These are phyloP conservation scores for Halcyon leucocephala DNA, from an alignment of 2,797 vertebrate species.

Conservation along the genomic window DNA sequence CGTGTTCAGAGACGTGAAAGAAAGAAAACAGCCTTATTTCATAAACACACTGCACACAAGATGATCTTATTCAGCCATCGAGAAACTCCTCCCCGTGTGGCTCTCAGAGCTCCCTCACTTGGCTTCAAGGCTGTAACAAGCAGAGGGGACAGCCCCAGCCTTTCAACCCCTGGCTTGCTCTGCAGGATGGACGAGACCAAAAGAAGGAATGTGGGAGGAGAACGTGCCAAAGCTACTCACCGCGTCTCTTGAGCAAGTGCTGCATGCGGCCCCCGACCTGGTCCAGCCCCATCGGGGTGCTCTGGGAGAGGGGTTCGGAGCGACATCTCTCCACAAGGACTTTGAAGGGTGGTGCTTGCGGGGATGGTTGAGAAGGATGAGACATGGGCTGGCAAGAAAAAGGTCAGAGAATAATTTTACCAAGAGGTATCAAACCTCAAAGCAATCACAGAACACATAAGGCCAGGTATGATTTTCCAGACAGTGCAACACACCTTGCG, in stretches of 20 bases:
- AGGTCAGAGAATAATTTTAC: not conserved
- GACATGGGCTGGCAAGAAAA: constrained; percentile 83
- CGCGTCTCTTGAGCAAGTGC: constrained; percentile 50
- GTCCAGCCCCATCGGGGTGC: constrained; percentile 80
- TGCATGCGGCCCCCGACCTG: constrained; percentile 78
- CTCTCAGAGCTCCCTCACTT: not conserved
- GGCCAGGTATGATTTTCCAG: accelerated
- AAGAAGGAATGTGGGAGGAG: not conserved
- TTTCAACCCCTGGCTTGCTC: not conserved
- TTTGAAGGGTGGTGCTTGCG: constrained; percentile 83
- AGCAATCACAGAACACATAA: not conserved
- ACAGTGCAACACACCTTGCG: not conserved
- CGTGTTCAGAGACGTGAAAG: not conserved
- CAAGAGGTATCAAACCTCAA: not conserved
- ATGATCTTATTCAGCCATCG: not conserved
- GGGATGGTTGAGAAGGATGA: constrained; percentile 83
- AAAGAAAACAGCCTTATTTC: not conserved
- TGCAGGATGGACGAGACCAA: not conserved
- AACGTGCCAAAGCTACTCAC: not conserved
- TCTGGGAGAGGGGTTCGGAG: constrained; percentile 86
- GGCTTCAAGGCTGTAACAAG: not conserved
- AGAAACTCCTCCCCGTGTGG: not conserved
- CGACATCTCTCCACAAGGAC: constrained; percentile 86
- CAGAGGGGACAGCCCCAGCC: accelerated
- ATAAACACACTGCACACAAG: not conserved